A percentile compares a stretch with the other conserved stretches of the same genome.
phyloP scores from a whole-genome alignment of 2,888 invertebrate genomes.

The Gastrophysa polygoni region DNA sequence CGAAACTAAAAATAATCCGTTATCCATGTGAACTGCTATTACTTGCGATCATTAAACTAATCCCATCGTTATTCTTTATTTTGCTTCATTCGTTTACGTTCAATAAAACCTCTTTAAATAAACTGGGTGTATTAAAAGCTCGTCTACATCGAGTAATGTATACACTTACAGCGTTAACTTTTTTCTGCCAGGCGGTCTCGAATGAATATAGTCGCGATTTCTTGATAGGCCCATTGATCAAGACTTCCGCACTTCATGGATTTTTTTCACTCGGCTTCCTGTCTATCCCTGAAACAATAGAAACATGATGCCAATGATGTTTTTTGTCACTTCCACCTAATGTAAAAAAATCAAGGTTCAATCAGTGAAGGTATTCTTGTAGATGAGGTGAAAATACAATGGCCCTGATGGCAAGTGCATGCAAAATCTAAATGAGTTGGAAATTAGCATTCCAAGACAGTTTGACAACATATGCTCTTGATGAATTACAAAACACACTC shows the following conservation, averaged over 20 bases:
- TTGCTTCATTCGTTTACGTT: neutral
- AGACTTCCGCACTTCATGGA: slow-evolving; percentile 36
- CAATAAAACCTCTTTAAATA: neutral
- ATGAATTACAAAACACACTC: too few relatives aligned
- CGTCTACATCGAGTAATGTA: neutral
- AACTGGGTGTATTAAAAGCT: too few relatives aligned
- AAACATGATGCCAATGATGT: slow-evolving; percentile 5
- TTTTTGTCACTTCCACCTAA: slow-evolving; percentile 2
- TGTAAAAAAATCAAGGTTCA: neutral
- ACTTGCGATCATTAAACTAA: neutral
- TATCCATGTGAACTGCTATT: neutral
- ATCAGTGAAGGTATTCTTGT: too few relatives aligned
- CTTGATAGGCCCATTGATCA: slow-evolving; percentile 53
- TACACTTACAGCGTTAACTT: slow-evolving; percentile 37
- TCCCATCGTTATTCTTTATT: neutral
- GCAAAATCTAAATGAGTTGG: too few relatives aligned
- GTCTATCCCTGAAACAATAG: slow-evolving; percentile 20
- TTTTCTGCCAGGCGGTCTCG: slow-evolving; percentile 55
- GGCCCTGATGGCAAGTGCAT: too few relatives aligned
- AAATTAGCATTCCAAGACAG: too few relatives aligned
- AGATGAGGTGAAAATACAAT: too few relatives aligned
- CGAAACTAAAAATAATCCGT: neutral
- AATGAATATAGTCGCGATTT: slow-evolving; percentile 49
- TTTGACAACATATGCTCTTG: too few relatives aligned
- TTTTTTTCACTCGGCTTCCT: slow-evolving; percentile 20